These are phyloP conservation scores for Nephrotoma guestfalica DNA, from an alignment of 2,888 invertebrate species.

Conservation along the genomic window DNA sequence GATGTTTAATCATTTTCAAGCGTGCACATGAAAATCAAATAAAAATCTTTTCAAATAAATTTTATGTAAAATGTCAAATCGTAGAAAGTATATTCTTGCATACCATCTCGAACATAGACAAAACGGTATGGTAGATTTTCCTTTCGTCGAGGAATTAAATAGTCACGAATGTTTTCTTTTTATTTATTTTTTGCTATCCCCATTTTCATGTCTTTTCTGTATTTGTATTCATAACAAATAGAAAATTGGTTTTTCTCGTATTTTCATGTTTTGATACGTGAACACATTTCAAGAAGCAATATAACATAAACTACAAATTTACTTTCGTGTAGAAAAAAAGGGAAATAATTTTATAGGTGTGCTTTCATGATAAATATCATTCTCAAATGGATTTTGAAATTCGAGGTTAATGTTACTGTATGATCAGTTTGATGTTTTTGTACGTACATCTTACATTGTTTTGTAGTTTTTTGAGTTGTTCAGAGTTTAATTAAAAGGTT, in stretches of 20 bases:
- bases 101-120: not conserved
- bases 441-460: too few relatives aligned
- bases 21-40: not conserved
- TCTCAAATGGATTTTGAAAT: not conserved
- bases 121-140: not conserved
- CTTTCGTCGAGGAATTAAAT: not conserved
- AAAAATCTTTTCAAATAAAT: not conserved
- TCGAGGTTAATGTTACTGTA: not conserved
- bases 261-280: not conserved
- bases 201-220: not conserved
- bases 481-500: too few relatives aligned
- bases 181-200: not conserved
- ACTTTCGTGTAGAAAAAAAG: not conserved
- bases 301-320: not conserved
- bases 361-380: not conserved
- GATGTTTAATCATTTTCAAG: not conserved
- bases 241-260: not conserved
- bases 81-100: not conserved
- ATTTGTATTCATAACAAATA: not conserved
- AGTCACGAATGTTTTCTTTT: not conserved
- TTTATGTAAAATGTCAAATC: not conserved
- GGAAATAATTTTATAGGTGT: not conserved
- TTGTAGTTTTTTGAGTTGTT: too few relatives aligned
- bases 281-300: not conserved
- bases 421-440: too few relatives aligned